phyloP scores from a whole-genome alignment of 2,888 invertebrate genomes.

The Troides aeacus region DNA sequence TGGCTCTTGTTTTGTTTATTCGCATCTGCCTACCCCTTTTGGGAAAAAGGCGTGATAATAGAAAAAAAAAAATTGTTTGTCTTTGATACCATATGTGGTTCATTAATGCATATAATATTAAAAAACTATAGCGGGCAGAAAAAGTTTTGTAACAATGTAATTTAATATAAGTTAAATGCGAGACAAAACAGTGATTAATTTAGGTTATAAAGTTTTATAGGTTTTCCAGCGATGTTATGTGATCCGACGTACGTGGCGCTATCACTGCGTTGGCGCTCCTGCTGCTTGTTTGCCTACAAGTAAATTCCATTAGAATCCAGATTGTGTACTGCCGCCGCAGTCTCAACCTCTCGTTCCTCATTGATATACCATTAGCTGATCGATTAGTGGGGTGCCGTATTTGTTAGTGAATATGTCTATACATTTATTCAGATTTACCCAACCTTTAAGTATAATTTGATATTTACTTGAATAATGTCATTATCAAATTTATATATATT shows the following conservation, averaged over 20 bases:
- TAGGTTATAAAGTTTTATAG: constrained; percentile 31
- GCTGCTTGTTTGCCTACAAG: constrained; percentile 79
- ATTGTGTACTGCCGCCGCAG: constrained; percentile 68
- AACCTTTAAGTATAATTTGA: constrained; percentile 11
- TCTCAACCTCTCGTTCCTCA: constrained; percentile 66
- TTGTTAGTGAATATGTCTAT: constrained; percentile 49
- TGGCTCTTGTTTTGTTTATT: no score
- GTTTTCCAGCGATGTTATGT: constrained; percentile 41
- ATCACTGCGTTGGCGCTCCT: constrained; percentile 55
- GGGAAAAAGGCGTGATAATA: no score
- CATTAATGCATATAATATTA: no score
- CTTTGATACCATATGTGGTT: no score
- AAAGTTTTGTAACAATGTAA: background rate
- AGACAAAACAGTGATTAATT: constrained; percentile 39
- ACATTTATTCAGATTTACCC: constrained; percentile 19
- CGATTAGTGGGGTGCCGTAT: constrained; percentile 70
- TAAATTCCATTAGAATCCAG: constrained; percentile 77
- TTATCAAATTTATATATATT: constrained; percentile 30
- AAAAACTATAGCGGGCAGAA: background rate
- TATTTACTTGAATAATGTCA: constrained; percentile 47
- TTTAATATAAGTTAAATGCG: background rate
- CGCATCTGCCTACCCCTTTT: no score
- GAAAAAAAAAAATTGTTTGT: no score
- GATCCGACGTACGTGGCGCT: constrained; percentile 30
- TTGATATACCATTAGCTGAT: constrained; percentile 79